Percentiles rank a stretch among this genome's conserved stretches.
Conservation (phyloP, 2,113 vertebrate species). For the Nanorana parkeri region DNA sequence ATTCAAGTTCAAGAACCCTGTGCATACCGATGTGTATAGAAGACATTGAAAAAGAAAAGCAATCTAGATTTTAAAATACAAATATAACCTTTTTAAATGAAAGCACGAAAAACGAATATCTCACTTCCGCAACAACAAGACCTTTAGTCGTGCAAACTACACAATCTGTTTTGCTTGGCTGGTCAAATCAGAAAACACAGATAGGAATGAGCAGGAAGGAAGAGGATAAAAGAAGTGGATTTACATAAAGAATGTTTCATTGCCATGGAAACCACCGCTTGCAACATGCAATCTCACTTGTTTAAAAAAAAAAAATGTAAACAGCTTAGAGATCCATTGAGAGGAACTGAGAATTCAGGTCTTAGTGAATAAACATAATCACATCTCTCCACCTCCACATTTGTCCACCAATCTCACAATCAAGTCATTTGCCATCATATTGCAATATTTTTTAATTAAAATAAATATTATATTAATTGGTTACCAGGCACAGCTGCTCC, state of each 20-base stretch:
- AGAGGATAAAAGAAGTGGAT: not conserved
- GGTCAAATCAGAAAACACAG: slow-evolving; percentile 6
- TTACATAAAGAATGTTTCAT: slow-evolving; percentile 14
- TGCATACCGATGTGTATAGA: too few relatives aligned
- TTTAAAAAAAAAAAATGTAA: slow-evolving; percentile 20
- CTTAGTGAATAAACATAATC: too few relatives aligned
- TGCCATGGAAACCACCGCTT: slow-evolving; percentile 24
- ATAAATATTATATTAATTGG: too few relatives aligned
- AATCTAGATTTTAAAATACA: not conserved
- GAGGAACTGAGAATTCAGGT: not conserved
- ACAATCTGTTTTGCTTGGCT: slow-evolving; percentile 26
- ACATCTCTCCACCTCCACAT: too few relatives aligned
- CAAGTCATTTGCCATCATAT: too few relatives aligned
- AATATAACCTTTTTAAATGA: not conserved
- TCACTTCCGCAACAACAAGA: slow-evolving; percentile 14
- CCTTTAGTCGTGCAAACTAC: not conserved
- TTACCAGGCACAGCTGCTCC: too few relatives aligned
- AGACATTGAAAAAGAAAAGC: not conserved
- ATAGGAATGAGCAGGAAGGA: slow-evolving; percentile 19
- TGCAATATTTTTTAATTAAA: too few relatives aligned
- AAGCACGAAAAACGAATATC: not conserved
- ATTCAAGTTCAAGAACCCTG: too few relatives aligned
- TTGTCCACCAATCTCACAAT: too few relatives aligned
- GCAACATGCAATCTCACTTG: slow-evolving; percentile 13
- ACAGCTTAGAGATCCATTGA: slow-evolving; percentile 19